Conservation (phyloP, 2,888 invertebrate genomes). For the Harpalus rufipes region DNA sequence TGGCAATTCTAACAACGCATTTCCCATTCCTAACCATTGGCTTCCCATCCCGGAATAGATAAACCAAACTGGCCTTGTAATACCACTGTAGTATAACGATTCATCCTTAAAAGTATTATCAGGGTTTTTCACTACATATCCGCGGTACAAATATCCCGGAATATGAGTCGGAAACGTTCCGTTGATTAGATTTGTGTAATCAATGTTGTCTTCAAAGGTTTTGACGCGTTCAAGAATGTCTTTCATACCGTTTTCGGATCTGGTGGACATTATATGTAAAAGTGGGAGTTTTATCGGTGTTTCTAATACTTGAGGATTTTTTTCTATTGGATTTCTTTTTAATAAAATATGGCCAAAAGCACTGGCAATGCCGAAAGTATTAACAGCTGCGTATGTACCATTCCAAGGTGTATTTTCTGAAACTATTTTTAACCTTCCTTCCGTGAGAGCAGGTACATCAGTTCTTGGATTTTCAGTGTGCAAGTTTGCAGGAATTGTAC, state of each 20-base stretch:
- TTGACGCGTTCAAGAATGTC: slow-evolving; percentile 80
- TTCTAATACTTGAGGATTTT: slow-evolving; percentile 74
- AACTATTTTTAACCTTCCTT: slow-evolving; percentile 84
- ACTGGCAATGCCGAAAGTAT: slow-evolving; percentile 99
- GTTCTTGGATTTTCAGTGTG: slow-evolving; percentile 93
- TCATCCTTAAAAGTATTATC: slow-evolving; percentile 71
- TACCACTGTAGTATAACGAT: slow-evolving; percentile 74
- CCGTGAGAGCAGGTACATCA: slow-evolving; percentile 90
- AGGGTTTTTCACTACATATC: slow-evolving; percentile 78
- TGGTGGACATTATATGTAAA: slow-evolving; percentile 88
- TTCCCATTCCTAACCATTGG: slow-evolving; percentile 86
- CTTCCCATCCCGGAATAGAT: slow-evolving; percentile 88
- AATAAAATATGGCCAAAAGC: slow-evolving; percentile 94
- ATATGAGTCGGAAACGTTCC: slow-evolving; percentile 78
- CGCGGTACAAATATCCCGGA: slow-evolving; percentile 82
- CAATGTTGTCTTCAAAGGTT: slow-evolving; percentile 73
- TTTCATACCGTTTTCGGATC: slow-evolving; percentile 89
- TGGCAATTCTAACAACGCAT: slow-evolving; percentile 83
- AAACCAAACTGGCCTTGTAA: slow-evolving; percentile 81
- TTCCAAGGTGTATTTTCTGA: slow-evolving; percentile 89
- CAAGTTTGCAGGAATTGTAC: slow-evolving; percentile 92
- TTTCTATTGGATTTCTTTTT: slow-evolving; percentile 83
- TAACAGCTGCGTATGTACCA: slow-evolving; percentile 93
- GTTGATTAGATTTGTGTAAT: slow-evolving; percentile 78
- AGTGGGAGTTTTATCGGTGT: slow-evolving; percentile 78